Evolutionary conservation across 2,113 vertebrate genomes (phyloP), one percentile per base, ranked within the genome.

Genomic region (Urocitellus parryii): DNA sequence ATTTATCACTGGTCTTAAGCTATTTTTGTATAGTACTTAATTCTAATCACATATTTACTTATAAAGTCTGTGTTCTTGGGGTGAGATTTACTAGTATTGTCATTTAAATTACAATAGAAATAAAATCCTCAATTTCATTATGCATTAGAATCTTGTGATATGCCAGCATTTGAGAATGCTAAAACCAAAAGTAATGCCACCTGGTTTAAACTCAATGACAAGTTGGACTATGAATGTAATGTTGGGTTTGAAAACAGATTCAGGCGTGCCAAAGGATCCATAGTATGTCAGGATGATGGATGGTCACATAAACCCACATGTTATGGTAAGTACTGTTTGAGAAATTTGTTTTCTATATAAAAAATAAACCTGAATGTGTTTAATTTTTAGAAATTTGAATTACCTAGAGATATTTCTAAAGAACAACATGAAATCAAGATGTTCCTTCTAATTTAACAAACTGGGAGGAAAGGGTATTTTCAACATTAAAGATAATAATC

Each of bases 61-160:
- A 48, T 63, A 42, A 73, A 45, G 0, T 0, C 37, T 24, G 4
- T 94, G 48, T 72, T 34, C 18, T 58, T 92, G 42, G 4, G 4
- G 5, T 85, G 24, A 2, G 4, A 74, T 53, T 92, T 42, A 16
- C 3, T 79, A 8, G 68, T 10, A 32, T 3, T 2, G 4, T n/a
- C 4, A 4, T 22, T 45, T 82, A 9, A 20, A 65, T 76, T 73
- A 56, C 7, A 11, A 61, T 24, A 77, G 4, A 88, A 84, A 85
- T 76, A 5, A 88, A 80, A 91, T 88, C 12, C 1, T 73, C 14
- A 37, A 79, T 89, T 93, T 70, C 91, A 81, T 97, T 85, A n/a
- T 97, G 48, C 58, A 68, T 63, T 94, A 98, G 98, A 82, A 74
- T 97, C 90, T 5, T 99, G 98, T 97, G 9, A 39, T 90, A 73